phyloP scores from a whole-genome alignment of 1,140 invertebrate species.

The Forficula auricularia region DNA sequence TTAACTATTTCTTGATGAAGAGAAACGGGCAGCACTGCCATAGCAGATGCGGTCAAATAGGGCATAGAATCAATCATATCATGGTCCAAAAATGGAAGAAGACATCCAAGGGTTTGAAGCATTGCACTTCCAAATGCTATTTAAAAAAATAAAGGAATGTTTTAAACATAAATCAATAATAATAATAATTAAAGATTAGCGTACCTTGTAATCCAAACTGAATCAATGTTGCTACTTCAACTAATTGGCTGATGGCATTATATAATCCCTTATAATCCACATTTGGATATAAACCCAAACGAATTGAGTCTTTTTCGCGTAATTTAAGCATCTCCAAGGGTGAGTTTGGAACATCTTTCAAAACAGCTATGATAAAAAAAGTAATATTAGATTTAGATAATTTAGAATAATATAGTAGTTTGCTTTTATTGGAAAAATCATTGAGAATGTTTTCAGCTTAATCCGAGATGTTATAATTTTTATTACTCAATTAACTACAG shows the following conservation, averaged over 20 bases:
- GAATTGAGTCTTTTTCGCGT: constrained; percentile 61
- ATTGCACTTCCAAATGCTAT: constrained; percentile 80
- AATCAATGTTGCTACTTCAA: constrained; percentile 66
- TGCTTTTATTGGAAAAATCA: no score
- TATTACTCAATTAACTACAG: no score
- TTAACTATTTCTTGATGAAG: constrained; percentile 92
- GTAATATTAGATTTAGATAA: constrained; percentile 7
- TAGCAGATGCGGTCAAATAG: constrained; percentile 80
- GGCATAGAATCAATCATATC: constrained; percentile 90
- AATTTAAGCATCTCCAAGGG: constrained; percentile 77
- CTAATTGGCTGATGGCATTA: constrained; percentile 61
- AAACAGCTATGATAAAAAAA: constrained; percentile 46
- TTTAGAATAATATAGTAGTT: constrained; percentile 9
- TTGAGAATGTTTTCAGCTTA: no score
- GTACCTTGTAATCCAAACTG: constrained; percentile 67
- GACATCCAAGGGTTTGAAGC: constrained; percentile 73
- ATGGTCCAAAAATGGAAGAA: constrained; percentile 90
- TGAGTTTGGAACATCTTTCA: constrained; percentile 86
- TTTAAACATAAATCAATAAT: not conserved
- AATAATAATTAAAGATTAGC: constrained; percentile 8
- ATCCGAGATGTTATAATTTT: no score
- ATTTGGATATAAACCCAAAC: constrained; percentile 81
- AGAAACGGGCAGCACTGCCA: constrained; percentile 74
- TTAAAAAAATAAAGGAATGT: constrained; percentile 18
- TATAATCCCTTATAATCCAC: constrained; percentile 89